Base-by-base conservation (phyloP, 2,888 invertebrate species). In the Heliconius ethilla region DNA sequence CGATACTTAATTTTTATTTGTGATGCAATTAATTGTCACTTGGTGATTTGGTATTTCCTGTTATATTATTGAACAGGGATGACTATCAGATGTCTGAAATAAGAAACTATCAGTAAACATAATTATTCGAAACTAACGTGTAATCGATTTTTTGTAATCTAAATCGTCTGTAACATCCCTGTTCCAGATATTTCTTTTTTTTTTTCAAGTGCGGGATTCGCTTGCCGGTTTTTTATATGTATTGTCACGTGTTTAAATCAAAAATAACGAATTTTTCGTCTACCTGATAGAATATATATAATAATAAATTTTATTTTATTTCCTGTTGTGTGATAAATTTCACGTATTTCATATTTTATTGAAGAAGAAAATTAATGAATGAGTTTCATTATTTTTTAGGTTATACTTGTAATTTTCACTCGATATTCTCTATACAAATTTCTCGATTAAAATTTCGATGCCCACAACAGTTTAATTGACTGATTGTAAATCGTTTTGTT, bases 1-100 rank as follows among this genome's bases (percentile, higher is more conserved):
- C 76, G 72, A 72, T 80, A 80, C 80, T 80, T 81, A 79, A 80
- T 59, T 79, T 76, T 77, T 75, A 75, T 78, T 77, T 74, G 75
- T 78, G 69, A 75, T 66, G 70, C 76, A 70, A 67, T 59, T 63
- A 2, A 27, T 65, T 72, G 70, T 65, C 76, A 70, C 70, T 70
- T 62, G 72, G 72, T 73, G 66, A 77, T 45, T 67, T 37, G 37
- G 37, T 72, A 59, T 65, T 27, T 40, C 15, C 45, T 63, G 40
- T 33, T 76, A 59, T 72, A 66, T 76, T 66, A 72, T 72, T 55
- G 65, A 66, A 27, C 59, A n/a, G 59, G 59, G 59, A n/a, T 59
- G 59, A 10, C 51, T 7, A 55, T 9, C 22, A 55, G 7, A 55
- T 22, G 5, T 7, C 6, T 9, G 7, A 55, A 18, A 55, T 55